phyloP scores from a whole-genome alignment of 2,888 invertebrate species.

The Ennomos fuscantarius region DNA sequence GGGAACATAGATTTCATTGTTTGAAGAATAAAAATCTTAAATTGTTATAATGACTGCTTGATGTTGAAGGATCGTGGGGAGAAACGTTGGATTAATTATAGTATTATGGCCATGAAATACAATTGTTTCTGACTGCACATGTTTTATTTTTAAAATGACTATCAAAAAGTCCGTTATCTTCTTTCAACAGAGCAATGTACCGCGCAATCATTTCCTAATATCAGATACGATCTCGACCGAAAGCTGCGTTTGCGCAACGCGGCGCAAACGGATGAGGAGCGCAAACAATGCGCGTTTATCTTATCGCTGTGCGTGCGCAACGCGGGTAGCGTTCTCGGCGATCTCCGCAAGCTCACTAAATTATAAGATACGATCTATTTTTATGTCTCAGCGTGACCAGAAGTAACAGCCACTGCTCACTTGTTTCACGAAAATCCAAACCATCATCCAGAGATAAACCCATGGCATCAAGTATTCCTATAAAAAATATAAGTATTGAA shows the following conservation, averaged over 20 bases:
- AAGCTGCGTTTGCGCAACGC: constrained; percentile 51
- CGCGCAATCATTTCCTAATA: constrained; percentile 47
- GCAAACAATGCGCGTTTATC: constrained; percentile 49
- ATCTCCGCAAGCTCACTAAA: constrained; percentile 9
- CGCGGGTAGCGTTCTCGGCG: constrained; percentile 15
- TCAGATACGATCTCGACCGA: constrained; percentile 40
- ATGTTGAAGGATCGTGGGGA: constrained; percentile 27
- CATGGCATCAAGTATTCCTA: too few relatives aligned
- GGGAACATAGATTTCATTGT: constrained; percentile 47
- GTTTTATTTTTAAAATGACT: constrained; percentile 8
- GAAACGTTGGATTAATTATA: constrained; percentile 12
- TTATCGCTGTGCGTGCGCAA: constrained; percentile 36
- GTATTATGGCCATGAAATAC: background rate
- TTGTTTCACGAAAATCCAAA: background rate
- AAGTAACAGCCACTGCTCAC: background rate
- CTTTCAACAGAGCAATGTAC: constrained; percentile 14
- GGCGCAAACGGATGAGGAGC: constrained; percentile 49
- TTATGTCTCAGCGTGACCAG: constrained; percentile 1
- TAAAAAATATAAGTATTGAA: too few relatives aligned
- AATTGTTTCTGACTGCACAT: background rate
- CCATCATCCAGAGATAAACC: too few relatives aligned
- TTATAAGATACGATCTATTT: constrained; percentile 2
- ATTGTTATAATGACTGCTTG: constrained; percentile 29
- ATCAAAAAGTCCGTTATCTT: constrained; percentile 23
- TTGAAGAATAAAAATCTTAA: constrained; percentile 35